Percentiles rank a stretch among this genome's conserved stretches.
Conservation (phyloP, 2,113 vertebrate genomes). For the Microcebus murinus region DNA sequence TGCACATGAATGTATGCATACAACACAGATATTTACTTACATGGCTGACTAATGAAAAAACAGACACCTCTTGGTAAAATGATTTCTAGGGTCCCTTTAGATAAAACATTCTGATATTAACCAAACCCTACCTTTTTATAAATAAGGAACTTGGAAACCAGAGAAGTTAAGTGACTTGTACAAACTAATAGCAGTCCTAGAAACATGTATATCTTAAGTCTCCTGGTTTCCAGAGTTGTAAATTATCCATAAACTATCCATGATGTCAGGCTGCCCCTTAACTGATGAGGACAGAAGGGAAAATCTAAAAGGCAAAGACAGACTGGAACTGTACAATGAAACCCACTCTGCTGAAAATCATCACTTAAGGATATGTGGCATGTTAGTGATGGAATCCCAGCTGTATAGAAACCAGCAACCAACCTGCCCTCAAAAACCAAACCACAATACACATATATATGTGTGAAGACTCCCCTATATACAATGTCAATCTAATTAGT, state of each 20-base stretch:
- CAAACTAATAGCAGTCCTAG: background rate
- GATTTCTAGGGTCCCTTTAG: background rate
- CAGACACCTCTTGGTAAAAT: background rate
- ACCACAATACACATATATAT: background rate
- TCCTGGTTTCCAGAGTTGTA: background rate
- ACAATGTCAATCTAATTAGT: background rate
- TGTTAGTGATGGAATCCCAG: background rate
- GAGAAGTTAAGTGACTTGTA: background rate
- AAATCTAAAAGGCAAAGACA: background rate
- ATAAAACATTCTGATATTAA: background rate
- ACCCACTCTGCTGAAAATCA: background rate
- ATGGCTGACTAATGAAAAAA: constrained; percentile 2
- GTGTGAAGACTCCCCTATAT: background rate
- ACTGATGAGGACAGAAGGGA: background rate
- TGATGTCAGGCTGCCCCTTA: background rate
- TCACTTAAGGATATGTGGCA: background rate
- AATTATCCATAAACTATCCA: background rate
- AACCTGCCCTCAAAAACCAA: background rate
- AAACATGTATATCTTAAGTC: background rate
- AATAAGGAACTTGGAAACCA: background rate
- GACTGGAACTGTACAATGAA: background rate
- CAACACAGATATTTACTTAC: constrained; percentile 37
- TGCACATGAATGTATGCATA: background rate
- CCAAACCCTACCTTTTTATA: background rate
- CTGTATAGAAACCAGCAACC: background rate